These are phyloP conservation scores for Myxocyprinus asiaticus DNA, from an alignment of 2,113 vertebrate genomes.

Conservation along the genomic window DNA sequence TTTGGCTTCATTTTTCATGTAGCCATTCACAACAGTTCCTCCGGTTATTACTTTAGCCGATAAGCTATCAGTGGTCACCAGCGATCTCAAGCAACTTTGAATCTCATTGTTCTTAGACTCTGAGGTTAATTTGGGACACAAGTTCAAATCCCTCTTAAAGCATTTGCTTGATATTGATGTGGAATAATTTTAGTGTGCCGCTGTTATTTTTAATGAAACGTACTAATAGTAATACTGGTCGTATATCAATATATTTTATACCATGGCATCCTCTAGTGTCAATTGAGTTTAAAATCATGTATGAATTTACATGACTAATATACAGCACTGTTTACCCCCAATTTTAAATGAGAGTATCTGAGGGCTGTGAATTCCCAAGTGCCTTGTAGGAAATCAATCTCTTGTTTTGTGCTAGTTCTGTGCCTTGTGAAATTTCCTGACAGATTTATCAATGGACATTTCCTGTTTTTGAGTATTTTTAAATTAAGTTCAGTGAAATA, in stretches of 20 bases:
- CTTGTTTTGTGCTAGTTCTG: too few species aligned
- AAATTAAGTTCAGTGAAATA: too few species aligned
- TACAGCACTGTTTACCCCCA: too few species aligned
- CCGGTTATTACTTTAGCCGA: constrained; percentile 45
- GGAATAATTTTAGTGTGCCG: background rate
- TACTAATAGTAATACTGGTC: constrained; percentile 1
- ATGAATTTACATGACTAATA: too few species aligned
- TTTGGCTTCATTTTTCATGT: constrained; percentile 23
- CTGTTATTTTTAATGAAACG: constrained; percentile 55
- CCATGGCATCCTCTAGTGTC: background rate
- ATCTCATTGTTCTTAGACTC: constrained; percentile 51
- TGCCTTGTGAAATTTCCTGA: too few species aligned
- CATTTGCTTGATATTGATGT: constrained; percentile 54
- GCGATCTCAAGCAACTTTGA: background rate
- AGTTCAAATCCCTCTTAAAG: constrained; percentile 66
- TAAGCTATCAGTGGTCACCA: constrained; percentile 49
- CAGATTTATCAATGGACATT: too few species aligned
- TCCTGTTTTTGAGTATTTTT: too few species aligned
- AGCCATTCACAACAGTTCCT: constrained; percentile 18
- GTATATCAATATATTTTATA: background rate
- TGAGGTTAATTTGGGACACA: constrained; percentile 66
- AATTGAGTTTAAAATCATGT: too few species aligned
- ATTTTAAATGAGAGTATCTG: too few species aligned
- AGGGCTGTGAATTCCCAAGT: too few species aligned
- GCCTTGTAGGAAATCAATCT: too few species aligned